Evolutionary conservation across 2,888 invertebrate genomes (phyloP).

Genomic region (Hoplodrina ambigua): DNA sequence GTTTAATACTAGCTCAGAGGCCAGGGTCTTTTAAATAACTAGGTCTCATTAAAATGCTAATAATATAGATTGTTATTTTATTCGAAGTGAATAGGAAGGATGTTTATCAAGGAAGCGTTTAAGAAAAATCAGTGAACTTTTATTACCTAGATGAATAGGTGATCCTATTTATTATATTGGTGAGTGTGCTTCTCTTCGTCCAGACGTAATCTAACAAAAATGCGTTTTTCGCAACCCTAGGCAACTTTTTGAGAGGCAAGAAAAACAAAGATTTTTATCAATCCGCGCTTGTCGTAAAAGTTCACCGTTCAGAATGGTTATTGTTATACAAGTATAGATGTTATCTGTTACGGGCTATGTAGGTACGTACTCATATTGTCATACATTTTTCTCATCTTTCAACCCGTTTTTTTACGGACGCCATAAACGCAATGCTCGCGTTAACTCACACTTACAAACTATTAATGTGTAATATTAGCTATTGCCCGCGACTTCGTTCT

Average conservation of each 20-base stretch:
- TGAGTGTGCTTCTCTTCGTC: not conserved
- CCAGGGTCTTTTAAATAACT: no score
- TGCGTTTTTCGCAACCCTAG: slow-evolving; percentile 1
- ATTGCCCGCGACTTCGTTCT: no score
- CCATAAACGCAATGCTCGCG: not conserved
- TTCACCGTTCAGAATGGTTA: slow-evolving; percentile 42
- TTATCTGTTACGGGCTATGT: slow-evolving; percentile 19
- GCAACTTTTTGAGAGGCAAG: slow-evolving; percentile 12
- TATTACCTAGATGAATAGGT: not conserved
- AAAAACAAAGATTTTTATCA: slow-evolving; percentile 37
- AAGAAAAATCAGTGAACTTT: not conserved
- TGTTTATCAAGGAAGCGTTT: not conserved
- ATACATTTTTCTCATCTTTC: slow-evolving; percentile 11
- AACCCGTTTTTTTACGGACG: not conserved
- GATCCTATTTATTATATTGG: not conserved
- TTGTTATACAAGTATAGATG: slow-evolving; percentile 33
- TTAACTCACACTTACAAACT: not conserved
- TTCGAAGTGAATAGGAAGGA: no score
- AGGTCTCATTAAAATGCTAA: no score
- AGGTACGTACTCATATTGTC: not conserved
- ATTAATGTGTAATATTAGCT: no score
- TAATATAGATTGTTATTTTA: no score
- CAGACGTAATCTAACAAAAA: slow-evolving; percentile 7
- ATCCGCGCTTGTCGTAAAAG: slow-evolving; percentile 38
- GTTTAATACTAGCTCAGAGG: no score